Evolutionary conservation across 1,140 invertebrate species (phyloP).

Genomic region (Orchesella cincta): DNA sequence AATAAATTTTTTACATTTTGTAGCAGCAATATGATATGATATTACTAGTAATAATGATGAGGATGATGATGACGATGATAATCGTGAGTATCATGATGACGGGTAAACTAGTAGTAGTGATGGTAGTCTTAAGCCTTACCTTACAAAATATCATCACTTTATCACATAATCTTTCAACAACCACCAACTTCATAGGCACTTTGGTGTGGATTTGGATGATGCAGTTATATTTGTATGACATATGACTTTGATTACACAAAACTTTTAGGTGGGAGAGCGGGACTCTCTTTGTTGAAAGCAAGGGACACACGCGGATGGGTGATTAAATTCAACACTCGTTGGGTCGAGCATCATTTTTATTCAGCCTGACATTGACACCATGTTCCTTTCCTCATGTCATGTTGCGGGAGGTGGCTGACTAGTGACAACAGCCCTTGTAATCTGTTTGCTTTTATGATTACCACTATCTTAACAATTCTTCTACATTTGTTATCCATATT

Average conservation of each 20-base stretch:
- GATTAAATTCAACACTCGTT: neutral
- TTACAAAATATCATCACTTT: neutral
- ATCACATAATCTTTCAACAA: neutral
- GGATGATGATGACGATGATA: slow-evolving; percentile 1
- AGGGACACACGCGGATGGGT: neutral
- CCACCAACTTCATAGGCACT: neutral
- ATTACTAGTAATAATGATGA: neutral
- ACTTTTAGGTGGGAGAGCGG: neutral
- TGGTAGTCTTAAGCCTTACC: neutral
- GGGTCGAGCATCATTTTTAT: neutral
- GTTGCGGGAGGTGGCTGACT: too few relatives aligned
- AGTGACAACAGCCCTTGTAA: too few relatives aligned
- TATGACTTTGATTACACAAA: neutral
- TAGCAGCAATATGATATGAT: neutral
- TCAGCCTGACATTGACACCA: neutral
- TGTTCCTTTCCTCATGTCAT: neutral
- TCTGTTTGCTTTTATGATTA: too few relatives aligned
- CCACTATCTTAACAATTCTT: too few relatives aligned
- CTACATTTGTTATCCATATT: too few relatives aligned
- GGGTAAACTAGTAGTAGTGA: neutral
- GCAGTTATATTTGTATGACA: neutral
- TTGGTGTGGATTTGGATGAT: neutral
- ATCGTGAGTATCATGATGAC: slow-evolving; percentile 3
- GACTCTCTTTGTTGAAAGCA: neutral
- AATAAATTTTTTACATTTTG: neutral